Conservation (phyloP, 2,797 vertebrate genomes). For the Pteronotus mesoamericanus region DNA sequence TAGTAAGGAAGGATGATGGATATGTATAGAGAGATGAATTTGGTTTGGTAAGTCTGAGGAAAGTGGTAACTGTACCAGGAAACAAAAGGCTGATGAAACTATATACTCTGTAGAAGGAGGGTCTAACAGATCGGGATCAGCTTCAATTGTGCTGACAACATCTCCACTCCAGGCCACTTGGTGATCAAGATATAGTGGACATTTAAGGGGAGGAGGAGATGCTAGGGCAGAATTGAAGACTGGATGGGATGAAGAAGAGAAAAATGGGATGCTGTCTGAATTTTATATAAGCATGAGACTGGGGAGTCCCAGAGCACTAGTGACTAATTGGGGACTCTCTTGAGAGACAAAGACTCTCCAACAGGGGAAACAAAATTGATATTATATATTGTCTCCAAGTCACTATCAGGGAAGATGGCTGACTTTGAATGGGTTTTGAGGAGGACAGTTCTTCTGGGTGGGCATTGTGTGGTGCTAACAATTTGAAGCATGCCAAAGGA, state of each 20-base stretch:
- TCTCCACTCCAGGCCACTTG: background rate
- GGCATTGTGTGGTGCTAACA: background rate
- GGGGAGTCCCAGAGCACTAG: background rate
- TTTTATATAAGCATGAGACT: background rate
- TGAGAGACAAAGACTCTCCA: background rate
- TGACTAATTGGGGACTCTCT: background rate
- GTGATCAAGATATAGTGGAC: background rate
- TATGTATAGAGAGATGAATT: background rate
- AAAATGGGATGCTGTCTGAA: background rate
- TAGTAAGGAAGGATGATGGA: background rate
- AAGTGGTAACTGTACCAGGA: background rate
- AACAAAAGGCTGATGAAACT: background rate
- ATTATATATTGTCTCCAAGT: background rate
- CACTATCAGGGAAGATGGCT: background rate
- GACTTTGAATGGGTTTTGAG: background rate
- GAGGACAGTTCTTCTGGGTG: background rate
- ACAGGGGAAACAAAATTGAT: background rate
- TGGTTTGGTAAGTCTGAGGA: background rate
- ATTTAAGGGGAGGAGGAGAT: too few relatives aligned
- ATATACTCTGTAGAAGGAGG: fast-evolving
- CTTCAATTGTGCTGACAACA: background rate
- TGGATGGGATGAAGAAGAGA: background rate
- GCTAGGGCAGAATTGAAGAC: background rate
- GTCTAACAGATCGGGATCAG: too few relatives aligned
- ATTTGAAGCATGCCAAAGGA: background rate